Evolutionary conservation across 2,888 invertebrate genomes (phyloP), one percentile per base, ranked within the genome.

Genomic region (Chouioia cunea): DNA sequence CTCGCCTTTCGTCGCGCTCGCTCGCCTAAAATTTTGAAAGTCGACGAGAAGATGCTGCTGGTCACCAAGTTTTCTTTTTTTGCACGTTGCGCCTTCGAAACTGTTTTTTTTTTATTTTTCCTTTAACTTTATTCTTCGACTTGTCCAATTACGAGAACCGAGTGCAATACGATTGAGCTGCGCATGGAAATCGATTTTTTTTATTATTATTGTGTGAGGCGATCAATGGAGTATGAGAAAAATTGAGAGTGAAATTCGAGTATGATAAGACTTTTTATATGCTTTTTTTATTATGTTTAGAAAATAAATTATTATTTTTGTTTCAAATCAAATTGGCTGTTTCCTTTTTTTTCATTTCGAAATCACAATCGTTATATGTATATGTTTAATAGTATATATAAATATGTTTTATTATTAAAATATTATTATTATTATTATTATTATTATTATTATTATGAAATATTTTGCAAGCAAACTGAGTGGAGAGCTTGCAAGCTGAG

Each of bases 221-320:
- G 57, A 57, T 57, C 52, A 68, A 54, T 65, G 54, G 46, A 68
- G 71, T 65, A 62, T 69, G 65, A 71, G 67, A 69, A 67, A 71
- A 69, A 71, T 73, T 71, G 65, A 71, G 73, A 71, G 65, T 69
- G 68, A 69, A 63, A 69, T 48, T 59, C 66, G 48, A 67, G 58
- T 23, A 65, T 56, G 44, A 66, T 54, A 57, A 36, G 48, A 70
- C 56, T 64, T 68, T 64, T 62, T 58, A 65, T 68, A 63, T 56
- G 22, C 16, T 65, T 66, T n/a, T 69, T 47, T 73, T 68, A 18
- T 50, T 50, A 58, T 73, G 20, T 62, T 68, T 71, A 71, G 65
- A 53, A 71, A 59, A 71, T 73, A 71, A 73, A 73, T 71, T 73
- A 68, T 71, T 73, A 69, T 71, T 73, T 65, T 73, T 69, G 68